Percentiles rank a stretch among this genome's conserved stretches.
These are phyloP conservation scores for Candidula unifasciata DNA, from an alignment of 2,888 invertebrate species.

Conservation along the genomic window DNA sequence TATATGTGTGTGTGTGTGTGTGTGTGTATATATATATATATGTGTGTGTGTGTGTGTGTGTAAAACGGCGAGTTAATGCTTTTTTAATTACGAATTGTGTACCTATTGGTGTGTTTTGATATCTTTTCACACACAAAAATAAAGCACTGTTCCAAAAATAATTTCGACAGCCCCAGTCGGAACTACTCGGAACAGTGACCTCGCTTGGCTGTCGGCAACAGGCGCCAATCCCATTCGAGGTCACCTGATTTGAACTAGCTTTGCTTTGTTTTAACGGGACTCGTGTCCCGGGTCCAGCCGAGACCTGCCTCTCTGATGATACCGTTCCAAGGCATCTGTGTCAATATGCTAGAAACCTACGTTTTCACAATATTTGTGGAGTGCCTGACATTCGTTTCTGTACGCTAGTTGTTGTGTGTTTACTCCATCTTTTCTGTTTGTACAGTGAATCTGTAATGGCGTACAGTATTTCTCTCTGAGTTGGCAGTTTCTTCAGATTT, in stretches of 20 bases:
- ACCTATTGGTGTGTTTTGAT: too few relatives aligned
- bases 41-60: too few relatives aligned
- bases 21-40: too few relatives aligned
- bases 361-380: too few relatives aligned
- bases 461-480: not conserved
- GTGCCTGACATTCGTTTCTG: too few relatives aligned
- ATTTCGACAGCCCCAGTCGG: not conserved
- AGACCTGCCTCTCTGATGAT: not conserved
- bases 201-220: not conserved
- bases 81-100: too few relatives aligned
- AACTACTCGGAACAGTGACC: not conserved
- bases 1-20: not conserved
- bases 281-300: not conserved
- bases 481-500: not conserved
- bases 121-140: too few relatives aligned
- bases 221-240: slow-evolving; percentile 40
- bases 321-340: too few relatives aligned
- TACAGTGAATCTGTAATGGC: not conserved
- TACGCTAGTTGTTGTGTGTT: too few relatives aligned
- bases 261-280: not conserved
- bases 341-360: too few relatives aligned
- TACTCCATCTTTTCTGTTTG: not conserved
- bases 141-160: too few relatives aligned
- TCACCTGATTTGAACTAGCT: slow-evolving; percentile 46
- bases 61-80: too few relatives aligned